phyloP scores from a whole-genome alignment of 2,888 invertebrate genomes.

The Dryobotodes eremita region DNA sequence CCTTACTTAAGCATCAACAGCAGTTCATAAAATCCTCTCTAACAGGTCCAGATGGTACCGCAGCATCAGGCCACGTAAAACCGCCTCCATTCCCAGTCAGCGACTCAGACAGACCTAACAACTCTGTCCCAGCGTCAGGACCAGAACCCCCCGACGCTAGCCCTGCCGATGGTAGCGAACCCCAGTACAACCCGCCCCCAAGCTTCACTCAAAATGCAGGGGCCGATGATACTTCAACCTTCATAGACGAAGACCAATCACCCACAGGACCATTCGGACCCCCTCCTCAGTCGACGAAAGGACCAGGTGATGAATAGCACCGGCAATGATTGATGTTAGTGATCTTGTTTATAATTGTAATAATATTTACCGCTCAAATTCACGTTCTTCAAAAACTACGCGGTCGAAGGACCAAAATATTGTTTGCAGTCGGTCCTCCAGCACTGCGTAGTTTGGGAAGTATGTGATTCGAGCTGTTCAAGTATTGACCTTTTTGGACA shows the following conservation, averaged over 20 bases:
- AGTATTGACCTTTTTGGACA: constrained; percentile 53
- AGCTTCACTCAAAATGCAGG: constrained; percentile 66
- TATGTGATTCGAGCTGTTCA: constrained; percentile 30
- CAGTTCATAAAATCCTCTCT: constrained; percentile 3
- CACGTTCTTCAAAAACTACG: constrained; percentile 17
- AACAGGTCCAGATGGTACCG: constrained; percentile 88
- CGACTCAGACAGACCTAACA: constrained; percentile 80
- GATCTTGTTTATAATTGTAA: constrained; percentile 80
- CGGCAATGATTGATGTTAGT: constrained; percentile 85
- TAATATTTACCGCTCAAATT: constrained; percentile 29
- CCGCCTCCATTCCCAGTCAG: constrained; percentile 86
- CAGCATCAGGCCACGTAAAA: constrained; percentile 91
- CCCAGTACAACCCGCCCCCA: constrained; percentile 67
- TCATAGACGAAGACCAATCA: constrained; percentile 80
- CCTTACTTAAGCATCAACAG: background rate
- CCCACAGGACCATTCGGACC: constrained; percentile 81
- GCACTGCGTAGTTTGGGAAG: background rate
- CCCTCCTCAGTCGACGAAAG: constrained; percentile 84
- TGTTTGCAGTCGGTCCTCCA: constrained; percentile 21
- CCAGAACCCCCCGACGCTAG: constrained; percentile 66
- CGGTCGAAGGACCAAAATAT: constrained; percentile 28
- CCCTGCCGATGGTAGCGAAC: constrained; percentile 58
- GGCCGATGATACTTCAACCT: constrained; percentile 74
- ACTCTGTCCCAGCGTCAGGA: constrained; percentile 64
- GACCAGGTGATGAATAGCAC: constrained; percentile 89